These are phyloP conservation scores for Hypothenemus hampei DNA, from an alignment of 1,140 invertebrate genomes.

Conservation along the genomic window DNA sequence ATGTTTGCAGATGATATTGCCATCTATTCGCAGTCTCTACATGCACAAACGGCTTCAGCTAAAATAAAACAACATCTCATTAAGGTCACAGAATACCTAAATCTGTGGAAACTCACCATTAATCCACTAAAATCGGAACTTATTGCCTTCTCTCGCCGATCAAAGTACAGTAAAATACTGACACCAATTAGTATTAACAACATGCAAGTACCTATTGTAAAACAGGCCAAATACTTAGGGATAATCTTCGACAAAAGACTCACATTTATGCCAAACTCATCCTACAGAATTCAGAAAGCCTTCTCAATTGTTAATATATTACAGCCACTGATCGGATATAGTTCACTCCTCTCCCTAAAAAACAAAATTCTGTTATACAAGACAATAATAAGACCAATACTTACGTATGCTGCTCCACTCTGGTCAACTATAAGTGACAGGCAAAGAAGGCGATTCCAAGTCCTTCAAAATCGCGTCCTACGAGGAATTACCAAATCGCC, in stretches of 20 bases:
- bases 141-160: not conserved
- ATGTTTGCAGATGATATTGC: conserved; percentile 42
- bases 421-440: not conserved
- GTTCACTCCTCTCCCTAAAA: not conserved
- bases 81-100: not conserved
- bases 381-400: not conserved
- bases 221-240: too few relatives aligned
- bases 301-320: not conserved
- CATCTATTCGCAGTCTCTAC: conserved; percentile 26
- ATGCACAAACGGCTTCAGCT: conserved; percentile 12
- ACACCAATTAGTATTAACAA: not conserved
- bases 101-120: conserved; percentile 15
- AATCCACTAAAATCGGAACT: conserved; percentile 12
- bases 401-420: not conserved
- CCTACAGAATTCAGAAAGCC: not conserved
- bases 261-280: not conserved
- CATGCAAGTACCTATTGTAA: too few relatives aligned
- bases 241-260: conserved; percentile 9
- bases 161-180: not conserved
- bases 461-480: conserved; percentile 3
- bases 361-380: conserved; percentile 2
- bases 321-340: not conserved
- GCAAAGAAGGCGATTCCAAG: not conserved
- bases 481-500: not conserved
- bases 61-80: not conserved